Base-by-base conservation (phyloP, 2,113 vertebrate species). In the Festucalex cinctus region DNA sequence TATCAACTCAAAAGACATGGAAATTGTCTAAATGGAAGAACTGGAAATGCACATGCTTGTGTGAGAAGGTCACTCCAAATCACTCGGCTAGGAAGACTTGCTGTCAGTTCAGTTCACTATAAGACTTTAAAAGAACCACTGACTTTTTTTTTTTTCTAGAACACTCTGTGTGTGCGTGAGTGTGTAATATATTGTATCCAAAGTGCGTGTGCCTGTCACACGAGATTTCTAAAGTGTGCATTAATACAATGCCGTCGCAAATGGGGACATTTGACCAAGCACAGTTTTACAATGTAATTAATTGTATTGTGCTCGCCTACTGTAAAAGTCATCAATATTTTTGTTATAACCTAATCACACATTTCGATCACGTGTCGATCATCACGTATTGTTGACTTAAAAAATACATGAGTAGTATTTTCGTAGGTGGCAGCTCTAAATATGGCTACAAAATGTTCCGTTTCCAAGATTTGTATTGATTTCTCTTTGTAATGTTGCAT, bases 391-490 rank as follows among this genome's bases (percentile, higher is more conserved):
- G 87, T 91, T 66, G 75, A 94, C 93, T 49, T 49, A 43, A 36
- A 28, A n/a, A 19, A 66, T 69, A 95, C 95, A 94, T 91, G 92
- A 91, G 93, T 94, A 95, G 92, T 98, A 98, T 98, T 99, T 98
- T 98, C 97, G 95, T 99, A 98, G 93, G 92, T 92, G 90, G 90
- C 88, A 91, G 95, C 94, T 98, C 95, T 98, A 97, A 94, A 98
- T 97, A 95, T 78, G 87, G 88, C 87, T 87, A 72, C 62, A 70
- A 81, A 2, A n/a, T 88, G 76, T 65, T 83, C 73, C 75, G 81
- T 87, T 86, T 63, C 76, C 73, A 63, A 74, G 66, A 57, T 51
- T 62, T 37, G 57, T 60, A 1, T 46, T 5, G 35, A 51, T 71
- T 83, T 80, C 54, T 71, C 80, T 69, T 81, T 69, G 63, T 63